Conservation (phyloP, 1,140 invertebrate species). For the Pteromalus puparum region DNA sequence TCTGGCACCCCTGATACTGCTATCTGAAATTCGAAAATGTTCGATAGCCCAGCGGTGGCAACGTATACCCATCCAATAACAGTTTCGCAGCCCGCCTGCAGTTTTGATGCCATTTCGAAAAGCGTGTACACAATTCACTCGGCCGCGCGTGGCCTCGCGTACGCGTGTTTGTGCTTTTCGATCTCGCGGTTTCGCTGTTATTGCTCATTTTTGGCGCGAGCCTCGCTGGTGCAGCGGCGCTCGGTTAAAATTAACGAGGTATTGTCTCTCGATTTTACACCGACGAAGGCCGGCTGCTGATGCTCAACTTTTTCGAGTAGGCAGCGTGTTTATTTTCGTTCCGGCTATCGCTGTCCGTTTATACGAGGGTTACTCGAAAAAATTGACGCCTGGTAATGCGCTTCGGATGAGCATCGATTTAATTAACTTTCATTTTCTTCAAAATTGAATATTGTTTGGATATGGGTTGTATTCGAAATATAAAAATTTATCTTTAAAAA, state of each 20-base stretch:
- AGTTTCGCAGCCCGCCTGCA: constrained; percentile 32
- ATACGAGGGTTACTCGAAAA: not conserved
- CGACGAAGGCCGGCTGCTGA: constrained; percentile 22
- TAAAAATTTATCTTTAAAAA: no score
- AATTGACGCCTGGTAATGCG: not conserved
- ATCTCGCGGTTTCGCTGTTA: constrained; percentile 27
- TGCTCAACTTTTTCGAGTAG: constrained; percentile 18
- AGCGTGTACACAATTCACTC: not conserved
- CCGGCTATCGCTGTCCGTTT: constrained; percentile 30
- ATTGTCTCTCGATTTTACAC: constrained; percentile 36
- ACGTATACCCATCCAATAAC: constrained; percentile 33
- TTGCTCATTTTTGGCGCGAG: constrained; percentile 33
- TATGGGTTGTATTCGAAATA: no score
- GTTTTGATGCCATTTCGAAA: constrained; percentile 37
- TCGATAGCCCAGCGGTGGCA: constrained; percentile 10
- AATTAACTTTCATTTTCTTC: constrained; percentile 25
- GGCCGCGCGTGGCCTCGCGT: not conserved
- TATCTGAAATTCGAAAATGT: constrained; percentile 43
- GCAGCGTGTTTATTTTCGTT: constrained; percentile 13
- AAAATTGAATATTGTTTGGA: no score
- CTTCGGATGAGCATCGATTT: not conserved
- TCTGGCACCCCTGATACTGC: not conserved
- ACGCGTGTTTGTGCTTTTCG: not conserved
- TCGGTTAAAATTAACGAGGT: constrained; percentile 41
- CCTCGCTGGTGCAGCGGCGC: not conserved